These are phyloP conservation scores for Stigmatopora nigra DNA, from an alignment of 2,113 vertebrate species.

Conservation along the genomic window DNA sequence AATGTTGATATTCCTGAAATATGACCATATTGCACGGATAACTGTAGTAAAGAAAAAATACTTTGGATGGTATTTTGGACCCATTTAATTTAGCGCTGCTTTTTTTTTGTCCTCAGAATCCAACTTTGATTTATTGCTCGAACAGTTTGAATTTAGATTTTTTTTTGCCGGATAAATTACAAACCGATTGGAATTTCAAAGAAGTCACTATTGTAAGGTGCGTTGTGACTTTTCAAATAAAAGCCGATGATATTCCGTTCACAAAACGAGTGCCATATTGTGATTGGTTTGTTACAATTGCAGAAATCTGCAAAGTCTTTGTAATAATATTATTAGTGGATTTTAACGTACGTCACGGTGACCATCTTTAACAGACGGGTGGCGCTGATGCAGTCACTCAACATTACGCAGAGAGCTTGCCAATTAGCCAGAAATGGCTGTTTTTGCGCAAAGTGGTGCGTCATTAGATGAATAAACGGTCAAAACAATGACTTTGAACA, in stretches of 20 bases:
- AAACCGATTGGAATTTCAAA: not conserved
- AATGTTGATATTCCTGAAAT: not conserved
- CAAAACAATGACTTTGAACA: not conserved
- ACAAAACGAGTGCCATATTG: not conserved
- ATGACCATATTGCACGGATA: not conserved
- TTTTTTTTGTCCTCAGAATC: not conserved
- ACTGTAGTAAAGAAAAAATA: not conserved
- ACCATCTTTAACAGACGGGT: not conserved
- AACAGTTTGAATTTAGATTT: slow-evolving; percentile 12
- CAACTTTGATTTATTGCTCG: slow-evolving; percentile 40
- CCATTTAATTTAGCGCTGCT: not conserved
- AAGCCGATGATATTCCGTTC: slow-evolving; percentile 20
- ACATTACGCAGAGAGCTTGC: no score
- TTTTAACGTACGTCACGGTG: not conserved
- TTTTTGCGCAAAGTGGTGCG: not conserved
- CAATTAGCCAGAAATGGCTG: not conserved
- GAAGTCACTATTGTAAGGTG: not conserved
- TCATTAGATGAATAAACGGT: not conserved
- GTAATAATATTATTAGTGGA: not conserved
- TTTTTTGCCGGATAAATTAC: not conserved
- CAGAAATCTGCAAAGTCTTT: slow-evolving; percentile 3
- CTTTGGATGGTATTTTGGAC: not conserved
- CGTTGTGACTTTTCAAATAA: not conserved
- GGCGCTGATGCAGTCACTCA: not conserved
- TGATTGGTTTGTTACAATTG: not conserved